These are phyloP conservation scores for Knipowitschia caucasica DNA, from an alignment of 2,797 vertebrate species.

Conservation along the genomic window DNA sequence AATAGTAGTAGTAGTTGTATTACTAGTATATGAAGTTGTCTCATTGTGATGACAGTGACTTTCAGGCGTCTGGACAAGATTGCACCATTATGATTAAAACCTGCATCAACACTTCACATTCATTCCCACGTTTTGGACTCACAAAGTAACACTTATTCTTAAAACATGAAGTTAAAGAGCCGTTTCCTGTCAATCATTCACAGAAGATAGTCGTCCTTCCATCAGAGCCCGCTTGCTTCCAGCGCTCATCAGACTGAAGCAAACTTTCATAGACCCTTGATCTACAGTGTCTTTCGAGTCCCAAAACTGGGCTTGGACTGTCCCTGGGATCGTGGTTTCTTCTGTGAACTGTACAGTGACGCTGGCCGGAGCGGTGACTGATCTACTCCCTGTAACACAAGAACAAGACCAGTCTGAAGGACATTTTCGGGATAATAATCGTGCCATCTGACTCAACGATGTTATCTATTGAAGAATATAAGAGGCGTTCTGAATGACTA, in stretches of 20 bases:
- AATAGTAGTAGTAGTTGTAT: no score
- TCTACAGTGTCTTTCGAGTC: conserved; percentile 5
- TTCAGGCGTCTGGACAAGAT: no score
- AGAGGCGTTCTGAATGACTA: no score
- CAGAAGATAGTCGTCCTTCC: conserved; percentile 34
- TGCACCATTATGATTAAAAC: no score
- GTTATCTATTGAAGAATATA: neutral
- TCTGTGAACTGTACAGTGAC: conserved; percentile 49
- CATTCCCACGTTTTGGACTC: no score
- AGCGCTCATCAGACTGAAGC: conserved; percentile 49
- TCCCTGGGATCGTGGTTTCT: conserved; percentile 37
- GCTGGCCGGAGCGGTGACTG: conserved; percentile 56
- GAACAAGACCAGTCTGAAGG: neutral
- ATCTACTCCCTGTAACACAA: conserved; percentile 51
- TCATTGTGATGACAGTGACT: no score
- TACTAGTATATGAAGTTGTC: no score
- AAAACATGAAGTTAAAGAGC: no score
- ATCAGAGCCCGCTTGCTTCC: conserved; percentile 28
- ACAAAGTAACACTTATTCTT: no score
- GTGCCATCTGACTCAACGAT: neutral
- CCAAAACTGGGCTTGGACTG: conserved; percentile 54
- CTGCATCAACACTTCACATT: no score
- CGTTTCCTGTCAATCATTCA: neutral
- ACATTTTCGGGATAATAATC: neutral
- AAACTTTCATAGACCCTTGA: conserved; percentile 17